Evolutionary conservation across 64 coral and sea anemone genomes (phyloP), one percentile per base, ranked within the genome.

Genomic region (Cladopsammia gracilis): DNA sequence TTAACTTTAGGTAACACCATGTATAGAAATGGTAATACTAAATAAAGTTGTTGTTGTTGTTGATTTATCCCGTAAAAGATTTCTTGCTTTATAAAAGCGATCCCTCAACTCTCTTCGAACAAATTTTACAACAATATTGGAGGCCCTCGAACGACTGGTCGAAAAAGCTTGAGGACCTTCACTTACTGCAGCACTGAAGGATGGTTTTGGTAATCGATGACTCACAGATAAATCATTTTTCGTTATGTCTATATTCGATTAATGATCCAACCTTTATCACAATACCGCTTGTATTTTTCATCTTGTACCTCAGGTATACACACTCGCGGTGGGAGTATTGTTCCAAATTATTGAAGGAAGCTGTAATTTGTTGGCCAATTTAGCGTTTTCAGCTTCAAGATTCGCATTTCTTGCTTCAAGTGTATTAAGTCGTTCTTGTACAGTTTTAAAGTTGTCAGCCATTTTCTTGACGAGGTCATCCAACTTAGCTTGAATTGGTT

Each of bases 61-160:
- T 72, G 52, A 7, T 22, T 82, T 82, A 62, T 82, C 54, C 25
- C 78, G 78, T 62, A 82, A 16, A 51, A 42, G 51, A 70, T 86
- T 86, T 86, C 83, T 86, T 70, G 42, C 83, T 85, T 85, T 66
- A 69, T 86, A 86, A 12, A 86, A 86, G 62, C 34, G 62, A 86
- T 86, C 83, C n/a, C 83, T 66, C 83, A 43, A 6, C 75, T 58
- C 75, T 52, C 50, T 79, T 10, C 53, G 54, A 23, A 58, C 49
- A 58, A 79, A 79, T 22, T 79, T 57, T 26, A 79, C 76, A 58
- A 79, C 52, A 58, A 79, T 79, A 79, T 79, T 58, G 13, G 51
- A 24, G 24, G n/a, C 76, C 48, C 73, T 79, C 26, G 24, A 79
- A 51, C 52, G 52, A 57, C 20, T 58, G 53, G 52, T 77, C 74